phyloP scores from a whole-genome alignment of 1,140 invertebrate species.

The Forficula auricularia region DNA sequence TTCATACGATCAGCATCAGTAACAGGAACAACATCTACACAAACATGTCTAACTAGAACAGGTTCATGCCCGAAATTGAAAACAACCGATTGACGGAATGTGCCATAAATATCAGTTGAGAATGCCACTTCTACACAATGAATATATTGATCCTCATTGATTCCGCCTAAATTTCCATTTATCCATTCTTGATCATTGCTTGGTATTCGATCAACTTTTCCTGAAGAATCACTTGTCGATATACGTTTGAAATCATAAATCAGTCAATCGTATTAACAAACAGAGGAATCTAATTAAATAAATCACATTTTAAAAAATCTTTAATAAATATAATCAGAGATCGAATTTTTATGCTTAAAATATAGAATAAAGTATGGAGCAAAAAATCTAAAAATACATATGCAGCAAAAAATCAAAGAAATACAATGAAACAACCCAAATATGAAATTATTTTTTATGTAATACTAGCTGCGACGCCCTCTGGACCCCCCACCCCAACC shows the following conservation, averaged over 20 bases:
- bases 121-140: slow-evolving; percentile 52
- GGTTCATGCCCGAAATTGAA: slow-evolving; percentile 61
- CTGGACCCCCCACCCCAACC: too few species aligned
- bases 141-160: slow-evolving; percentile 19
- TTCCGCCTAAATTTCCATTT: slow-evolving; percentile 25
- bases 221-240: slow-evolving; percentile 2
- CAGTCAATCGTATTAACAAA: not conserved
- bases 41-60: slow-evolving; percentile 49
- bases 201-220: slow-evolving; percentile 13
- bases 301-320: too few species aligned
- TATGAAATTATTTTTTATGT: slow-evolving; percentile 2
- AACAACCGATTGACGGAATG: slow-evolving; percentile 59
- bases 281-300: not conserved
- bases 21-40: slow-evolving; percentile 56
- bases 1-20: slow-evolving; percentile 50
- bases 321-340: too few species aligned
- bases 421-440: too few species aligned
- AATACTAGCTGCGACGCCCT: too few species aligned
- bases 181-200: slow-evolving; percentile 38
- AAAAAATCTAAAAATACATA: too few species aligned
- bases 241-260: slow-evolving; percentile 5
- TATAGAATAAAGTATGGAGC: too few species aligned
- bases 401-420: too few species aligned
- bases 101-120: slow-evolving; percentile 55
- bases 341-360: too few species aligned